Base-by-base conservation (phyloP, 2,113 vertebrate species). In the Toxotes chatareus region DNA sequence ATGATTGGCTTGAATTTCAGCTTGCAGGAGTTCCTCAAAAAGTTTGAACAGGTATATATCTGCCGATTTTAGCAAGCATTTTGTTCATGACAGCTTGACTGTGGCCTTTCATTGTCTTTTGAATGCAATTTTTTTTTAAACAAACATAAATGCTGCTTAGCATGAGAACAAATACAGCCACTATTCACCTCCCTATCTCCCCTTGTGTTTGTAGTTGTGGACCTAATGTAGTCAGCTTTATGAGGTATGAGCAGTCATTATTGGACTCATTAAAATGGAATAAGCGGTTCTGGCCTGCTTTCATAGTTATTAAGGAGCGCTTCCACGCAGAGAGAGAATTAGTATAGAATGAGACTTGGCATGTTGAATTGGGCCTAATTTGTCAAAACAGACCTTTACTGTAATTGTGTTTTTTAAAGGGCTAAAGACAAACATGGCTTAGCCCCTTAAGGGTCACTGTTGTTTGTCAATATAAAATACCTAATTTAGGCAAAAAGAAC, bases 1-100 rank as follows among this genome's bases (percentile, higher is more conserved):
- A 99, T 99, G 98, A 98, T 99, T 95, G 97, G 97, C 85, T 94
- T 99, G 88, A 97, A 96, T 92, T 97, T 97, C 95, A 96, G 95
- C 91, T 94, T 99, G 91, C 95, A 96, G 89, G 97, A 98, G 91
- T 86, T 99, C 89, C 96, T 99, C 89, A 75, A 93, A 89, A 97
- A 94, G 84, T 96, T 99, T 94, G 98, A 99, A 95, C 95, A 99
- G 98, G 98, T 99, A 99, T 74, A 91, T 91, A 80, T 75, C 55
- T 42, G 12, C 16, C 11, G 4, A 21, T 51, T 16, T 84, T 34
- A 8, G 23, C 38, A 47, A 46, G 27, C 19, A 90, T 40, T 78
- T 36, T 75, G 27, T 51, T 73, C 9, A 16, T 31, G 13, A 64
- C 42, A 2, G 56, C 36, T 55, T 27, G 65, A 21, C 61, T 17